Base-by-base conservation (phyloP, 2,113 vertebrate species). In the Phoxinus phoxinus region DNA sequence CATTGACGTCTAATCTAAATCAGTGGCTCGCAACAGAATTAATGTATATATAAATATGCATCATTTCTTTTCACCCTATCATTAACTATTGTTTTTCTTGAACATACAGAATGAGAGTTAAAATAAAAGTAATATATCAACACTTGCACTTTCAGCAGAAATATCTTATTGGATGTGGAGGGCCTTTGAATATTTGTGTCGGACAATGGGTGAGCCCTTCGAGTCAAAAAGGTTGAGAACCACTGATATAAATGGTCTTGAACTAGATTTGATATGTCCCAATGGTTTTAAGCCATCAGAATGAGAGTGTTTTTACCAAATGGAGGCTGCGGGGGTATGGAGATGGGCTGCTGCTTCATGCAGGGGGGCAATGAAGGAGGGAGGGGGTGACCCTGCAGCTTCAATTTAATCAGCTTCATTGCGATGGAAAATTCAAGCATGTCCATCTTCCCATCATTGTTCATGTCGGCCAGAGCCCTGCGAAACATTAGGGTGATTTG, bases 391-490 rank as follows among this genome's bases (percentile, higher is more conserved):
- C 98, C 98, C 93, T 99, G 98, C 0, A 99, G 95, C 89, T 97
- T 99, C 89, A 99, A 93, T 37, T 99, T 99, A 91, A 99, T 99
- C 67, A 99, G 97, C 89, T 99, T 99, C 98, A 99, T 99, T 41
- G 98, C 98, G 84, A 99, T 99, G 88, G 98, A 99, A 89, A 99
- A 99, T 93, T 99, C 98, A 81, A 97, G 84, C 81, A 97, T 96
- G 88, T 99, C 98, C 98, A 99, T 99, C 65, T 96, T 96, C 1
- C 98, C 98, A 79, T 99, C 98, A 10, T 96, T 97, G 94, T 99
- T 99, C 96, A 98, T 97, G 86, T 99, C 98, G 82, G 98, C 98
- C 84, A 99, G 93, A 48, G 97, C 97, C 98, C 98, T 99, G 92
- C 3, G 3, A 17, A 67, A 77, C 65, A 35, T 41, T 23, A 37